phyloP scores from a whole-genome alignment of 2,797 vertebrate genomes.

The Chanos chanos region DNA sequence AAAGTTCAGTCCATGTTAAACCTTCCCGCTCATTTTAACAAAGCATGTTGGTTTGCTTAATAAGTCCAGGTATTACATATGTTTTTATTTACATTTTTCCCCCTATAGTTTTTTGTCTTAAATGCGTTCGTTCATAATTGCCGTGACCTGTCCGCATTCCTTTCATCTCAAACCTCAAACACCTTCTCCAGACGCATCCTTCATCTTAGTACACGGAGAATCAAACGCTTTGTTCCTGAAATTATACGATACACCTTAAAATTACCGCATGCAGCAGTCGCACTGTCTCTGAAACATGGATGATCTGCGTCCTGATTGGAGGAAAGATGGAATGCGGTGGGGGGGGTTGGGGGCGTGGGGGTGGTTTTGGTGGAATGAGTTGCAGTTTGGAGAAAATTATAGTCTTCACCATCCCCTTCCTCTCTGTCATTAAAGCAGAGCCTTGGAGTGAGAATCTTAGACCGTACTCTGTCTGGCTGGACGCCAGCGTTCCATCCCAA shows the following conservation, averaged over 20 bases:
- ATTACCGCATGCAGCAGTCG: no score
- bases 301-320: slow-evolving; percentile 59
- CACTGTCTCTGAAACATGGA: no score
- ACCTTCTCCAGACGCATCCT: no score
- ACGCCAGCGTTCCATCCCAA: not conserved
- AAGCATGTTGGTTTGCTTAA: not conserved
- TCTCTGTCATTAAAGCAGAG: slow-evolving; percentile 10
- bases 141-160: no score
- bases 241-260: no score
- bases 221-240: no score
- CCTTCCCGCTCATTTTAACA: not conserved
- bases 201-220: no score
- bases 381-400: slow-evolving; percentile 12
- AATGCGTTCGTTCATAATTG: no score
- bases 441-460: not conserved
- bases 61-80: not conserved
- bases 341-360: not conserved
- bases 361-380: not conserved
- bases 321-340: slow-evolving; percentile 48
- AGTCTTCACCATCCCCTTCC: not conserved
- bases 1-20: no score
- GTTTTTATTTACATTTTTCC: no score
- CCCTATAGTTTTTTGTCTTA: no score
- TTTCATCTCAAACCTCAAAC: no score
- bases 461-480: not conserved